Evolutionary conservation across 2,797 vertebrate species (phyloP).

Genomic region (Manis javanica): DNA sequence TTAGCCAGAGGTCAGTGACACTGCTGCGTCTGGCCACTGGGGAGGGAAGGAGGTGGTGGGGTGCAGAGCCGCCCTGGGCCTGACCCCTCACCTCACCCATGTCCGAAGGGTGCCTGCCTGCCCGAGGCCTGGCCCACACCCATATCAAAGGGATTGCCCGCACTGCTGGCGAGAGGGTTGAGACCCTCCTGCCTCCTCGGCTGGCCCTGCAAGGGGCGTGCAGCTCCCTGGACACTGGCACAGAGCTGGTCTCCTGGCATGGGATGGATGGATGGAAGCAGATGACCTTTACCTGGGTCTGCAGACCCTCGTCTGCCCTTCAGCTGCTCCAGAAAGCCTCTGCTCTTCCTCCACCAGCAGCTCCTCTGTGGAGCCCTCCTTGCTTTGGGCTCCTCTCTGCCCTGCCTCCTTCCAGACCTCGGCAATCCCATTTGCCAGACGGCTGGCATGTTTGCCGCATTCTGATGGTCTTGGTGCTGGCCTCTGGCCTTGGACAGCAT

Average conservation of each 20-base stretch:
- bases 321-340: neutral
- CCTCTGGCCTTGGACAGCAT: accelerated
- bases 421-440: neutral
- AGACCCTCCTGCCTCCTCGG: neutral
- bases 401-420: too few species aligned
- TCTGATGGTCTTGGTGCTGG: neutral
- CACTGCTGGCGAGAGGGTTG: too few species aligned
- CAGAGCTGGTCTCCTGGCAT: too few species aligned
- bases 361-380: accelerated
- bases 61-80: neutral
- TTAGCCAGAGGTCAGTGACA: neutral
- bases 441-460: accelerated
- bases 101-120: neutral
- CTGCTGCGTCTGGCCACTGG: neutral
- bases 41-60: neutral
- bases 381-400: accelerated
- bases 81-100: neutral
- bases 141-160: neutral
- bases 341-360: neutral
- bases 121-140: neutral
- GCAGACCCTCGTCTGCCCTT: neutral
- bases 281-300: neutral
- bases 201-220: neutral
- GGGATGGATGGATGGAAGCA: neutral
- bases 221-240: neutral